A percentile compares a stretch with the other conserved stretches of the same genome.
phyloP scores from a whole-genome alignment of 2,113 vertebrate species.

The Paracanthobrama guichenoti region DNA sequence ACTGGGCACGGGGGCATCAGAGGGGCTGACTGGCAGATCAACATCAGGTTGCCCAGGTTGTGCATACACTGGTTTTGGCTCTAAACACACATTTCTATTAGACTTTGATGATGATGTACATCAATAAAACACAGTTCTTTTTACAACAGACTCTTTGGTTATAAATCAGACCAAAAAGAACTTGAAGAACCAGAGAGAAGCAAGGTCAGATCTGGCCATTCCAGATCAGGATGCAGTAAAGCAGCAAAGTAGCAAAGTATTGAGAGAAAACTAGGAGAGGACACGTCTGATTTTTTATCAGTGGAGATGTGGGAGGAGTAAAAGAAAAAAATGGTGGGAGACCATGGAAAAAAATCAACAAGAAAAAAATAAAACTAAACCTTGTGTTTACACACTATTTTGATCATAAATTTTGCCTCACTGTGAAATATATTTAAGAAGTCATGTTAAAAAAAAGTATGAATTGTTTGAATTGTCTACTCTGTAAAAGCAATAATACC shows the following conservation, averaged over 20 bases:
- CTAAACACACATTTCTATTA: slow-evolving; percentile 68
- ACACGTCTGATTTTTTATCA: slow-evolving; percentile 1
- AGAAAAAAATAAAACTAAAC: background rate
- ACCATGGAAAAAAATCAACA: background rate
- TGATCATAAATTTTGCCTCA: background rate
- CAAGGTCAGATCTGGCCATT: background rate
- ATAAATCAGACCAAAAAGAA: slow-evolving; percentile 4
- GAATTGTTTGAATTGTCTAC: background rate
- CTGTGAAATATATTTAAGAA: background rate
- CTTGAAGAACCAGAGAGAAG: background rate
- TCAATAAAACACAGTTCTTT: background rate
- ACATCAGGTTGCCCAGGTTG: slow-evolving; percentile 97
- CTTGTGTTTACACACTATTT: background rate
- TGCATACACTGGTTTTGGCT: slow-evolving; percentile 97
- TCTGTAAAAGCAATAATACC: background rate
- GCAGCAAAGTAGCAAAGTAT: background rate
- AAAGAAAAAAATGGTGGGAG: no score
- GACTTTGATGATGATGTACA: background rate
- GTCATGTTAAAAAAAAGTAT: background rate
- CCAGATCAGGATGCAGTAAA: background rate
- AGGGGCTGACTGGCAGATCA: slow-evolving; percentile 95
- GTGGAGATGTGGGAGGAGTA: background rate
- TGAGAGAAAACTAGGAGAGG: background rate
- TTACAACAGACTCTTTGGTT: background rate
- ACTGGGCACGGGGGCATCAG: slow-evolving; percentile 90